Conservation (phyloP, 2,797 vertebrate genomes). For the Oryzias sinensis region DNA sequence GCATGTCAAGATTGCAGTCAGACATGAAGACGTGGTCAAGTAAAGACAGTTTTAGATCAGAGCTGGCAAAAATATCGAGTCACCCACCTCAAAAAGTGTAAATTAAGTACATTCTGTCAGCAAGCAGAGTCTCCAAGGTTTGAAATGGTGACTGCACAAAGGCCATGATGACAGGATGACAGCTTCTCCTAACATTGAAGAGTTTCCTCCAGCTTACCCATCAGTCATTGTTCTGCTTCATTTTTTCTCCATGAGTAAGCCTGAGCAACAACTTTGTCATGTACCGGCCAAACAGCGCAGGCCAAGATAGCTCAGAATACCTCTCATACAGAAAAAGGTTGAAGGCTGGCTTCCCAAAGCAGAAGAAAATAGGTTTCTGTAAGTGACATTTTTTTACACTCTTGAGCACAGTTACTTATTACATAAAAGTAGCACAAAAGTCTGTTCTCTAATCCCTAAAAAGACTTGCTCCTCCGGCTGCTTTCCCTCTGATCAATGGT, state of each 20-base stretch:
- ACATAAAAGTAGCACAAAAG: constrained; percentile 15
- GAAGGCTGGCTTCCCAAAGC: background rate
- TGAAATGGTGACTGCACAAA: background rate
- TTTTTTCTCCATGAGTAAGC: constrained; percentile 16
- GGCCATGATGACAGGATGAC: background rate
- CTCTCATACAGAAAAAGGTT: background rate
- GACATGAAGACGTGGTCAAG: background rate
- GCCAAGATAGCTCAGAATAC: too few species aligned
- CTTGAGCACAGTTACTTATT: constrained; percentile 8
- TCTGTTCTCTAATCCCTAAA: constrained; percentile 9
- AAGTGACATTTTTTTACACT: background rate
- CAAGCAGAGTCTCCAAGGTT: background rate
- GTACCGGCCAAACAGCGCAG: background rate
- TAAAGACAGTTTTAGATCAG: background rate
- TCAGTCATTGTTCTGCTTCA: constrained; percentile 15
- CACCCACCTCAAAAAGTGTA: constrained; percentile 16
- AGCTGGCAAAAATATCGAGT: background rate
- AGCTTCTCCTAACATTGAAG: constrained; percentile 9
- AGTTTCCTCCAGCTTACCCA: constrained; percentile 6
- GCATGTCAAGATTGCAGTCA: background rate
- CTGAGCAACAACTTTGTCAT: constrained; percentile 2
- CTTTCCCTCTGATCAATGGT: constrained; percentile 39
- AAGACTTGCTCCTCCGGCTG: constrained; percentile 12
- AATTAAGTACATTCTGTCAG: background rate
- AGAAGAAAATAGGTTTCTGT: background rate